These are phyloP conservation scores for Saccopteryx bilineata DNA, from an alignment of 2,113 vertebrate species.

Conservation along the genomic window DNA sequence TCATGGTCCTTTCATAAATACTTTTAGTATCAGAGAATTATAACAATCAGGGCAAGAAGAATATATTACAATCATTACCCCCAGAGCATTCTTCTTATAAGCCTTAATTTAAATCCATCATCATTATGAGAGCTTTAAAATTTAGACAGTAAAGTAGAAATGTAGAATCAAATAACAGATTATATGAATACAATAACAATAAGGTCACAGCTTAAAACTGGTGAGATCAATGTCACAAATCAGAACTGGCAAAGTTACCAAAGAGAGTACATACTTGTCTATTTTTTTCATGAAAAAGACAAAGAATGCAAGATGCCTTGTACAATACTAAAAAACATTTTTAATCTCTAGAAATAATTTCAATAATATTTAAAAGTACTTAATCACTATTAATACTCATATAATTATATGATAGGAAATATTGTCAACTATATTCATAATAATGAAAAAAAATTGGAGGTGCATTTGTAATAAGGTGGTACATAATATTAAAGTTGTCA, in stretches of 20 bases:
- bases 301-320: background rate
- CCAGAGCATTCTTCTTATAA: background rate
- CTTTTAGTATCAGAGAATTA: constrained; percentile 5
- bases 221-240: background rate
- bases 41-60: constrained; percentile 10
- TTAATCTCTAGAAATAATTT: background rate
- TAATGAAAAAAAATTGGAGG: background rate
- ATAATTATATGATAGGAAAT: background rate
- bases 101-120: background rate
- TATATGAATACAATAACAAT: constrained; percentile 15
- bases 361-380: background rate
- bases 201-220: background rate
- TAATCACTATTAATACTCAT: background rate
- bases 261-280: background rate
- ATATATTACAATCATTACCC: constrained; percentile 16
- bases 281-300: background rate
- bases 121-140: constrained; percentile 50
- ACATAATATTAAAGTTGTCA: background rate
- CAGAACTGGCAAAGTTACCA: background rate
- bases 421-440: background rate
- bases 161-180: no score
- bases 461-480: background rate
- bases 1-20: constrained; percentile 54
- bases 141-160: constrained; percentile 11
- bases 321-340: background rate